A percentile compares a stretch with the other conserved stretches of the same genome.
Conservation (phyloP, 2,797 vertebrate genomes). For the Malurus splendens region DNA sequence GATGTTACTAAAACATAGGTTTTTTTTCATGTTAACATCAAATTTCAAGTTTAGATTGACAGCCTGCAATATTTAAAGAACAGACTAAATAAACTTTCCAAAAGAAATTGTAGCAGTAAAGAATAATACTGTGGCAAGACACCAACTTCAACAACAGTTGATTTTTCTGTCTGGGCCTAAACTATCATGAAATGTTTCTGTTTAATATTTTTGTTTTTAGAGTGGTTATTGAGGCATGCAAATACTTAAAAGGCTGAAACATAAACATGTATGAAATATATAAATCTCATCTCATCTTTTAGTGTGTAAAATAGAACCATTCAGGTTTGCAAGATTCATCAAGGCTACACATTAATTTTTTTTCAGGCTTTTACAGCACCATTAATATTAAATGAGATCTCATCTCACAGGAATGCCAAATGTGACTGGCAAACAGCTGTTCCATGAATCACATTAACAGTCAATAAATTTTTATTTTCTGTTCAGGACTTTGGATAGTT, state of each 20-base stretch:
- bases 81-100: constrained; percentile 61
- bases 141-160: constrained; percentile 58
- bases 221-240: constrained; percentile 43
- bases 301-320: constrained; percentile 18
- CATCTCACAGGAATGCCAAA: constrained; percentile 51
- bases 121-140: constrained; percentile 57
- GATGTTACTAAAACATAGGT: constrained; percentile 27
- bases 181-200: constrained; percentile 47
- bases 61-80: constrained; percentile 46
- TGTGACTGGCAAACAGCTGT: constrained; percentile 58
- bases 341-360: constrained; percentile 26
- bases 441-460: constrained; percentile 61
- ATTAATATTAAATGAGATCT: constrained; percentile 63
- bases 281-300: constrained; percentile 40
- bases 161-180: constrained; percentile 53
- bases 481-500: constrained; percentile 36
- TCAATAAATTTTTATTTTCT: constrained; percentile 59
- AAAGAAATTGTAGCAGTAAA: constrained; percentile 50
- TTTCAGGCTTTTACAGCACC: constrained; percentile 49
- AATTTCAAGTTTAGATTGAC: constrained; percentile 54
- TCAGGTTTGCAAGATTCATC: constrained; percentile 43
- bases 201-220: constrained; percentile 45
- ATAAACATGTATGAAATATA: constrained; percentile 21
- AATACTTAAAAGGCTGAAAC: constrained; percentile 34
- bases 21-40: constrained; percentile 33